These are phyloP conservation scores for Acronicta leporina DNA, from an alignment of 2,888 invertebrate genomes.

Conservation along the genomic window DNA sequence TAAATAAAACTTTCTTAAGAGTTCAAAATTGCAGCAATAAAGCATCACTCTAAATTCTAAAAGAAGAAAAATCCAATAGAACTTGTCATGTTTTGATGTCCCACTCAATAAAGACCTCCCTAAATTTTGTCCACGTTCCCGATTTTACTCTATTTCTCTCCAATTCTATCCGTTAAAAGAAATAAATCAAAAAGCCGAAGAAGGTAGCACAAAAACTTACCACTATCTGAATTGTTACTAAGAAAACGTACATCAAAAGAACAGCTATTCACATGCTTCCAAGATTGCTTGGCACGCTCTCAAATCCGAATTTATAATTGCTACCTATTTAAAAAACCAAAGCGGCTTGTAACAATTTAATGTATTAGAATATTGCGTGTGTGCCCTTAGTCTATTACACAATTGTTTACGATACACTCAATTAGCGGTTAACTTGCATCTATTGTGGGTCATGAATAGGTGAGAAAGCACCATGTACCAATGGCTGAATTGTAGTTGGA, in stretches of 20 bases:
- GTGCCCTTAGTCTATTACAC: conserved; percentile 8
- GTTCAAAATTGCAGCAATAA: too few relatives aligned
- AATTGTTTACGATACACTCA: conserved; percentile 4
- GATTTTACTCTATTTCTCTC: too few relatives aligned
- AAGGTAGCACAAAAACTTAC: background rate
- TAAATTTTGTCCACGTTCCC: too few relatives aligned
- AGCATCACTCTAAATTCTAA: too few relatives aligned
- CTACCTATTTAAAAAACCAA: conserved; percentile 33
- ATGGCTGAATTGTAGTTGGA: too few relatives aligned
- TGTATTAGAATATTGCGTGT: conserved; percentile 24
- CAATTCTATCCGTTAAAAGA: too few relatives aligned
- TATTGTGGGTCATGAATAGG: conserved; percentile 29
- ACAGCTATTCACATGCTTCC: conserved; percentile 33
- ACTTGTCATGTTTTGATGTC: too few relatives aligned
- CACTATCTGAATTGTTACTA: background rate
- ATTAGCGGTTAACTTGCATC: conserved; percentile 16
- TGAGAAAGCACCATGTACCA: background rate
- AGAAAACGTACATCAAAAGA: conserved; percentile 24
- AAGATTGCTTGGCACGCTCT: conserved; percentile 49
- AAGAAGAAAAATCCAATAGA: too few relatives aligned
- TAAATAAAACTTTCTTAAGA: too few relatives aligned
- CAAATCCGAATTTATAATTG: conserved; percentile 43
- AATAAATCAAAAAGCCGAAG: background rate
- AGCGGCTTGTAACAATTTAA: conserved; percentile 18
- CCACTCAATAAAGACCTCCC: too few relatives aligned